Evolutionary conservation across 2,888 invertebrate species (phyloP).

Genomic region (Caenorhabditis sp.): DNA sequence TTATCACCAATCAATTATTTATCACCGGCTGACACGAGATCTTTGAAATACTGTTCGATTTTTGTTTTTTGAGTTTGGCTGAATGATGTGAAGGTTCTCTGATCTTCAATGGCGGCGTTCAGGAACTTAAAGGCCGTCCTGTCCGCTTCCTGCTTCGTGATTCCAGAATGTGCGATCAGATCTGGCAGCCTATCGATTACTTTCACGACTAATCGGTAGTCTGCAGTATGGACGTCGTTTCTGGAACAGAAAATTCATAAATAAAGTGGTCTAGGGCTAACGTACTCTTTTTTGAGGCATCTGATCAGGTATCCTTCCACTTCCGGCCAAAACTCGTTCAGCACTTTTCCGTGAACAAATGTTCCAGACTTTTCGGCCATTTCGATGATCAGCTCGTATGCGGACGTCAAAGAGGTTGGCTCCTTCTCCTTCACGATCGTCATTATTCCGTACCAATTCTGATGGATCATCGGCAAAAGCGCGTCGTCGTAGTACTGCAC

Average conservation of each 20-base stretch:
- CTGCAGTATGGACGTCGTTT: conserved; percentile 5
- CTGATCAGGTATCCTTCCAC: conserved; percentile 37
- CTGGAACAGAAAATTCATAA: conserved; percentile 5
- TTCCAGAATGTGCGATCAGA: background rate
- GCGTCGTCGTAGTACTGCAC: conserved; percentile 68
- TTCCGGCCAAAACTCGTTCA: conserved; percentile 65
- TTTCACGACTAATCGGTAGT: background rate
- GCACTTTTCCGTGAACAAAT: conserved; percentile 69
- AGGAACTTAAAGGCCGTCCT: background rate
- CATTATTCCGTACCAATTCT: conserved; percentile 72
- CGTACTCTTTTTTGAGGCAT: conserved; percentile 10
- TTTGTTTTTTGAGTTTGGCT: background rate
- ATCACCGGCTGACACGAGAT: conserved; percentile 3
- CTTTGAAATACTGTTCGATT: background rate
- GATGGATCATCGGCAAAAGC: conserved; percentile 75
- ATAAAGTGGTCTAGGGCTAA: background rate
- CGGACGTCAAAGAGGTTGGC: conserved; percentile 29
- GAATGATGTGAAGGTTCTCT: background rate
- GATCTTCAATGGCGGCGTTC: background rate
- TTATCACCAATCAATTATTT: background rate
- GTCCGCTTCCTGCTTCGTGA: conserved; percentile 16
- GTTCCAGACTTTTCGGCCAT: conserved; percentile 65
- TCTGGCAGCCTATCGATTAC: background rate
- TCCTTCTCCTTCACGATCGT: conserved; percentile 52
- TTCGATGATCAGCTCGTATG: conserved; percentile 39